A percentile compares a stretch with the other conserved stretches of the same genome.
These are phyloP conservation scores for Chrysolina oricalcia DNA, from an alignment of 2,888 invertebrate genomes.

Conservation along the genomic window DNA sequence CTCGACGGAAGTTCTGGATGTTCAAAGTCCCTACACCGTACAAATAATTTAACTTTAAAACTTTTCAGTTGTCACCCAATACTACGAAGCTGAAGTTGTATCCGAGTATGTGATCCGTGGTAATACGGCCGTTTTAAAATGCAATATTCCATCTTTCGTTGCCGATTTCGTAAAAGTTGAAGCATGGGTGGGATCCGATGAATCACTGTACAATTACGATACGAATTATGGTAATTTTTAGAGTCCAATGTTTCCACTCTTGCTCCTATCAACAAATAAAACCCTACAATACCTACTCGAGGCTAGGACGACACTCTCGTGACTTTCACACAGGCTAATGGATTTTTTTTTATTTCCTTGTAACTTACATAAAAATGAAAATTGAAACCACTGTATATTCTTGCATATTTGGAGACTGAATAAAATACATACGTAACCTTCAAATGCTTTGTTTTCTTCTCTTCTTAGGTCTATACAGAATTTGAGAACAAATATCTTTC, in stretches of 20 bases:
- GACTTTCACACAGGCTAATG: too few species aligned
- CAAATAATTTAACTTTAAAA: not conserved
- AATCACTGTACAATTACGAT: slow-evolving; percentile 81
- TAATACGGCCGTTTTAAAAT: slow-evolving; percentile 90
- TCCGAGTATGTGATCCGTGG: slow-evolving; percentile 93
- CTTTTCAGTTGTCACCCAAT: slow-evolving; percentile 88
- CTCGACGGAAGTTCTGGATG: slow-evolving; percentile 13
- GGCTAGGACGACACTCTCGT: too few species aligned
- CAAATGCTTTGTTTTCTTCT: too few species aligned
- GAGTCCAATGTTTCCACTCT: not conserved
- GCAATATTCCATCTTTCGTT: slow-evolving; percentile 92
- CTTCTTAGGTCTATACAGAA: too few species aligned
- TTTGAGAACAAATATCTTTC: too few species aligned
- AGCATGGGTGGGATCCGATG: slow-evolving; percentile 82
- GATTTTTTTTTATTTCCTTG: too few species aligned
- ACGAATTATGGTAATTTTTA: slow-evolving; percentile 81
- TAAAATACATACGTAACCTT: too few species aligned
- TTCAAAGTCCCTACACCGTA: not conserved
- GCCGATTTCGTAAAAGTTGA: slow-evolving; percentile 93
- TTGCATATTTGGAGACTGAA: too few species aligned
- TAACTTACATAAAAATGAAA: too few species aligned
- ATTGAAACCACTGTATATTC: too few species aligned
- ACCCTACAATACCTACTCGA: too few species aligned
- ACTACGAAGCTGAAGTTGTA: slow-evolving; percentile 88
- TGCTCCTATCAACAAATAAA: not conserved